phyloP scores from a whole-genome alignment of 2,888 invertebrate genomes.

The Julus scanicus region DNA sequence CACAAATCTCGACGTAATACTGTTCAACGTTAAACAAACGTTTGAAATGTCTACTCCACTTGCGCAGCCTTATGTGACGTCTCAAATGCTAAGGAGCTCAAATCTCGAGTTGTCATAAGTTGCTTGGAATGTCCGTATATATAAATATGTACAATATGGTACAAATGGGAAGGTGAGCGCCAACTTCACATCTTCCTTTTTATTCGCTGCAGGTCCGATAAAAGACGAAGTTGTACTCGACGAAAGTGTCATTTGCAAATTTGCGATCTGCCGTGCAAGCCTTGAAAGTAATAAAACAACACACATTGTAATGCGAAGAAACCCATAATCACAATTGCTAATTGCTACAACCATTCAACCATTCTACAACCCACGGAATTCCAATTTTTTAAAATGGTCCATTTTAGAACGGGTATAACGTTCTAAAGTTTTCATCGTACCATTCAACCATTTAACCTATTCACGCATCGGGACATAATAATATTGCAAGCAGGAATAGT shows the following conservation, averaged over 20 bases:
- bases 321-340: no score
- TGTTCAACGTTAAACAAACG: neutral
- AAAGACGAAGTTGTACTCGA: conserved; percentile 56
- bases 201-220: conserved; percentile 55
- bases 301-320: neutral
- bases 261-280: conserved; percentile 51
- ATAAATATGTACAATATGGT: conserved; percentile 13
- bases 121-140: conserved; percentile 16
- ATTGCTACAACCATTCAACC: no score
- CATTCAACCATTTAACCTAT: no score
- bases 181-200: neutral
- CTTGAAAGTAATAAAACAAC: conserved; percentile 11
- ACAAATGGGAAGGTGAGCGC: conserved; percentile 3
- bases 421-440: no score
- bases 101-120: neutral
- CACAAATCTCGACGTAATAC: conserved; percentile 3
- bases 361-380: no score
- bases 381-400: no score
- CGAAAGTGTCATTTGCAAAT: conserved; percentile 51
- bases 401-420: no score
- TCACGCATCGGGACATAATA: no score
- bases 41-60: neutral
- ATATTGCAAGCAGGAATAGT: no score
- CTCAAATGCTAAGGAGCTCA: neutral
- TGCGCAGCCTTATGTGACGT: neutral